Evolutionary conservation across 2,888 invertebrate species (phyloP), one percentile per base, ranked within the genome.

Genomic region (Archips crataeganus): DNA sequence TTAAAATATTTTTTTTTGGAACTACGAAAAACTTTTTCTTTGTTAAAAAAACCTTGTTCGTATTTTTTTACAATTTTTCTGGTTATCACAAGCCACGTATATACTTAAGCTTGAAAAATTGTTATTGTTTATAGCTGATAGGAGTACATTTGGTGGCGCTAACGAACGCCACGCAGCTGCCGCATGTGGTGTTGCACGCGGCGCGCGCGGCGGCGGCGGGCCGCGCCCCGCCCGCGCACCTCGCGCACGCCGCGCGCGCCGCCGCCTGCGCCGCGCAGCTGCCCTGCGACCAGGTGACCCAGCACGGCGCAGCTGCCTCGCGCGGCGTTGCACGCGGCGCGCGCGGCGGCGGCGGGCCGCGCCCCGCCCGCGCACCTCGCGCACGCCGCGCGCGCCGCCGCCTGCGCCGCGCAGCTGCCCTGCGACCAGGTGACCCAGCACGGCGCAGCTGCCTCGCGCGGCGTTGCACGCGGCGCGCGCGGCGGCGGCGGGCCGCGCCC

Each of bases 261-360:
- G 84, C 82, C 0, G 77, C 72, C 3, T 77, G 77, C 2, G 85
- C 86, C 0, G 65, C 34, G 0, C 47, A 47, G 0, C 76, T 90
- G 32, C 76, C 84, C 0, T 84, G 87, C 42, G 89, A 91, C 74
- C 84, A 89, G 87, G 92, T 92, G 51, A 88, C 91, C 0, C 51
- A 71, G 0, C 83, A 83, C 62, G 84, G 85, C 82, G 68, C 75
- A 23, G 23, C 23, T 23, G 23, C 23, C 23, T 23, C 23, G 1
- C 23, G 23, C 1, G 23, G 23, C 1, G 23, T 23, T 23, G n/a
- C 86, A 88, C 68, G 51, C 88, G 10, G 76, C 82, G 2, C 74
- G 72, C 9, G 86, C 87, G 0, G 84, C 82, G 0, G 77, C 72
- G n/a, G n/a, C 3, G 77, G 2, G 85, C 86, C 0, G 65, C 34